Evolutionary conservation across 2,888 invertebrate species (phyloP).

Genomic region (Eurytoma adleriae): DNA sequence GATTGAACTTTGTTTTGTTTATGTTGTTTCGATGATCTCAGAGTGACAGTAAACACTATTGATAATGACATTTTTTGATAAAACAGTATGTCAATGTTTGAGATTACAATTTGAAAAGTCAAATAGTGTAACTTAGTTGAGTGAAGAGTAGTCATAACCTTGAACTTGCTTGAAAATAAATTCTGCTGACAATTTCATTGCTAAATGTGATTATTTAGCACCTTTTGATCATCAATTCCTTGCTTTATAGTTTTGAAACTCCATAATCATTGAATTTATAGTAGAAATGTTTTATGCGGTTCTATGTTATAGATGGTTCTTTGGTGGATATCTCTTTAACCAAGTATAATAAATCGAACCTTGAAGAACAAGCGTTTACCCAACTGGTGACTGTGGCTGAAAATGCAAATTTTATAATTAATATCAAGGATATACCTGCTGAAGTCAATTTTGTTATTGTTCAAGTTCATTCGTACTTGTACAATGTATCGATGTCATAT

Average conservation of each 20-base stretch:
- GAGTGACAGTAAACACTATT: background rate
- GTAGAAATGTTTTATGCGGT: slow-evolving; percentile 5
- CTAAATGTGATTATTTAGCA: too few relatives aligned
- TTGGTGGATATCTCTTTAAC: slow-evolving; percentile 64
- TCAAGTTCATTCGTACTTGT: slow-evolving; percentile 81
- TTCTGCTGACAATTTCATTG: too few relatives aligned
- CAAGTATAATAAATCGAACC: slow-evolving; percentile 61
- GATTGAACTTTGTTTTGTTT: slow-evolving; percentile 1
- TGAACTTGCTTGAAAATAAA: background rate
- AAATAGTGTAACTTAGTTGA: too few relatives aligned
- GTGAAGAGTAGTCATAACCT: background rate
- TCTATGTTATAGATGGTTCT: slow-evolving; percentile 55
- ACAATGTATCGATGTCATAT: slow-evolving; percentile 79
- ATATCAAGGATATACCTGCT: slow-evolving; percentile 76
- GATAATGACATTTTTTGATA: background rate
- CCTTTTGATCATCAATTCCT: background rate
- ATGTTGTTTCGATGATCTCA: slow-evolving; percentile 1
- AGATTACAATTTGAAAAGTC: too few relatives aligned
- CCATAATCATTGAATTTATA: background rate
- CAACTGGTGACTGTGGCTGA: slow-evolving; percentile 61
- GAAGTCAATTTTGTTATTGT: slow-evolving; percentile 79
- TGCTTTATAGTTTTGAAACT: background rate
- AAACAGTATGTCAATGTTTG: too few relatives aligned
- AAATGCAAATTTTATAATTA: slow-evolving; percentile 70
- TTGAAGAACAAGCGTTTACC: slow-evolving; percentile 66